Evolutionary conservation across 1,140 invertebrate species (phyloP), one percentile per base, ranked within the genome.

Genomic region (Drosophila insularis): DNA sequence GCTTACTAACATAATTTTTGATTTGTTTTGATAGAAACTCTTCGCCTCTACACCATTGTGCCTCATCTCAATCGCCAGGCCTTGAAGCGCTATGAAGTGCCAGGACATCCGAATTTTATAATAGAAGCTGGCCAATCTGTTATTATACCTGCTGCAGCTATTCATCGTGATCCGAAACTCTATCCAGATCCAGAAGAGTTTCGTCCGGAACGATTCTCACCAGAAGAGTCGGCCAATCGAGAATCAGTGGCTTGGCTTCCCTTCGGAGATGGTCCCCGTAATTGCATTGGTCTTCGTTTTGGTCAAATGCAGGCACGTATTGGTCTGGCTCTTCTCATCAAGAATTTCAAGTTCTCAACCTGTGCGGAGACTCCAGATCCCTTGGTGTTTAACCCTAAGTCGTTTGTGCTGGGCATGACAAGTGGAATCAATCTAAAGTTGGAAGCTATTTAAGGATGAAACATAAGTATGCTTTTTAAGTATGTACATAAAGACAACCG

Each of bases 41-140:
- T 96, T 77, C 92, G 95, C 4, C 93, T 93, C 62, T 94, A 95
- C 81, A 94, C 95, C 32, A 93, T 95, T 1, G 91, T 94, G 21
- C 92, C 93, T 4, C 81, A 93, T 8, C 74, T 95, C 17, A 93
- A 94, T 78, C 92, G 95, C 59, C 80, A 92, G 35, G 94, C 94
- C 61, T 92, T 91, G 0, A 93, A 94, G 71, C 93, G 94, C 14
- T 95, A 93, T 70, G 80, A 95, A 7, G 94, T 94, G n/a, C 93
- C 93, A 4, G 35, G 93, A 94, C 58, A 93, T 21, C 94, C 93
- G 0, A 90, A 94, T 13, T 90, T 95, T 14, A 86, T 91, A 0
- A 92, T 95, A 31, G 93, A 94, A 61, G 92, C 94, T 80, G 95
- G 94, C 1, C 95, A 93, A 1, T 87, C 93, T 8, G 84, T 96